Base-by-base conservation (phyloP, 2,797 vertebrate species). In the Lagocephalus sceleratus region DNA sequence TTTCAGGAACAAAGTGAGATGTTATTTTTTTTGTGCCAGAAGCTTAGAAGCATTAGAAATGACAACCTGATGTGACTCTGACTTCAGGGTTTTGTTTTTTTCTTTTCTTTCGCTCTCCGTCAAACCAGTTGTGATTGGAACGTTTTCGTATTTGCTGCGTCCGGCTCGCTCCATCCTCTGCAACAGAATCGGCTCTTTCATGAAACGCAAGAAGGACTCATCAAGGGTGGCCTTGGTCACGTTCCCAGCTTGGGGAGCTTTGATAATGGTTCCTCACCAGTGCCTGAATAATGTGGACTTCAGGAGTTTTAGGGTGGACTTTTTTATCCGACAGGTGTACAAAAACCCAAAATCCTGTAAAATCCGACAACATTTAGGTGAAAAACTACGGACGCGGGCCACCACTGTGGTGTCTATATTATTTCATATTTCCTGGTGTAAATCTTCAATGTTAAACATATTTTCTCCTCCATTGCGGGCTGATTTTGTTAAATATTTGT, bases 191-290 rank as follows among this genome's bases (percentile, higher is more conserved):
- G 29, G 54, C 20, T 40, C 51, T 81, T 79, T 86, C 68, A 57
- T 66, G 54, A 83, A 80, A 53, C 71, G 71, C 77, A 56, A 63
- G 74, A 82, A 59, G 25, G 81, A 69, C 83, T 17, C 26, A 66
- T 71, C 71, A 79, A 86, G 85, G 66, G 83, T 90, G 88, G 89
- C 91, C 88, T 87, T 88, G 66, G 83, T 85, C 84, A 83, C 87
- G 87, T 86, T 77, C 77, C 69, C 75, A 75, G 83, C 76, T 77
- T 75, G 59, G 71, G 85, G 63, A 72, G 68, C 83, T 88, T 84
- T 73, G 79, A 83, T 84, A 78, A 78, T 78, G 81, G 86, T 88
- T 81, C 76, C 84, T 87, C 76, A 86, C 79, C 73, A 86, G 89
- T 91, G 90, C 90, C 89, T 91, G 82, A 83, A 83, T 71, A 81